phyloP scores from a whole-genome alignment of 1,140 invertebrate species.

The Dryas iulia region DNA sequence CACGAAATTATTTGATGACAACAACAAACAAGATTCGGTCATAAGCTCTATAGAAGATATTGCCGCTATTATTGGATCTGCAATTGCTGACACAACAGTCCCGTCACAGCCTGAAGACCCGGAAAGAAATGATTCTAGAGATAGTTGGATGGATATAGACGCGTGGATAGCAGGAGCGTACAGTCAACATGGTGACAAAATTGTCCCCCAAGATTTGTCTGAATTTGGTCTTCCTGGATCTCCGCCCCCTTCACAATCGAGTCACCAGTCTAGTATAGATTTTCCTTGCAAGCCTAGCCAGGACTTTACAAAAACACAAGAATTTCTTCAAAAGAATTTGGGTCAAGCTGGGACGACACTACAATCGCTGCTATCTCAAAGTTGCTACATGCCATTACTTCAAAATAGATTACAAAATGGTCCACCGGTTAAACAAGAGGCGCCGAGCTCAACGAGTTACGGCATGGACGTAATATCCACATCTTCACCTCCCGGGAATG shows the following conservation, averaged over 20 bases:
- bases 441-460: slow-evolving; percentile 87
- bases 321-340: slow-evolving; percentile 75
- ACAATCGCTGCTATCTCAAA: slow-evolving; percentile 88
- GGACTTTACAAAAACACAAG: slow-evolving; percentile 72
- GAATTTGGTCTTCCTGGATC: slow-evolving; percentile 85
- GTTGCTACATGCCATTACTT: slow-evolving; percentile 88
- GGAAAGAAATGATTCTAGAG: slow-evolving; percentile 84
- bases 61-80: slow-evolving; percentile 92
- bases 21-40: slow-evolving; percentile 81
- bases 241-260: slow-evolving; percentile 79
- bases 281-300: slow-evolving; percentile 66
- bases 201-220: slow-evolving; percentile 83
- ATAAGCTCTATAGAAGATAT: slow-evolving; percentile 90
- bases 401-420: slow-evolving; percentile 88
- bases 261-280: slow-evolving; percentile 57
- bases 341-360: slow-evolving; percentile 84
- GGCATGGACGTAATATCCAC: slow-evolving; percentile 87
- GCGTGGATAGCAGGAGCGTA: slow-evolving; percentile 91
- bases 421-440: slow-evolving; percentile 85
- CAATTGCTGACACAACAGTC: slow-evolving; percentile 93
- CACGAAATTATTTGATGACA: slow-evolving; percentile 67
- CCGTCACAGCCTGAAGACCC: slow-evolving; percentile 85
- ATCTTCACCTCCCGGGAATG: slow-evolving; percentile 82
- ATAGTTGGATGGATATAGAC: slow-evolving; percentile 91
- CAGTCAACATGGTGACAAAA: slow-evolving; percentile 82